Base-by-base conservation (phyloP, 2,113 vertebrate species). In the Plotosus lineatus region DNA sequence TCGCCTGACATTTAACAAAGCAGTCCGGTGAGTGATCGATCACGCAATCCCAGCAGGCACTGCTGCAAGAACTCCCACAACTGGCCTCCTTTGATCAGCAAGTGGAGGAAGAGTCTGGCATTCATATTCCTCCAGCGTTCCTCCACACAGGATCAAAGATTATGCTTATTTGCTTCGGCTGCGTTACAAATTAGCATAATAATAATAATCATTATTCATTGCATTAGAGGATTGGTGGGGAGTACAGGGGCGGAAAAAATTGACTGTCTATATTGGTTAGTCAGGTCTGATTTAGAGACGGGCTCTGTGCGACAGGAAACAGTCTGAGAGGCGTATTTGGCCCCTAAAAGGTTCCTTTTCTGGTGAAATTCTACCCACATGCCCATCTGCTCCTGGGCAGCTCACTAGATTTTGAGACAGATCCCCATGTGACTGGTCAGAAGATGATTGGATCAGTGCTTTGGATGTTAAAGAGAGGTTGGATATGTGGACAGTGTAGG, bases 231-330 rank as follows among this genome's bases (percentile, higher is more conserved):
- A 33, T 36, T 33, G 53, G 19, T 12, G 36, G 38, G 6, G 14
- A 53, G 48, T 50, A 53, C 46, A 40, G 48, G 48, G 33, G 48
- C 0, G 17, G 61, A 28, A 79, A 69, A 79, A 48, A 79, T 68
- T 55, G 48, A 69, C 48, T 69, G 77, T 42, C 77, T n/a, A 12
- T 55, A 36, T 79, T 38, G 0, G 48, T 79, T 79, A 79, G 50
- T 79, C 77, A 79, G 11, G 51, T 56, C 65, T 46, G 36, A 56
- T 71, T 68, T 58, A 6, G n/a, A 60, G 53, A 44, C n/a, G 2
- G 72, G 31, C 12, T 71, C 48, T 5, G 21, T 12, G 17, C 3
- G 42, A 15, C 2, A n/a, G 17, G n/a, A 17, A 76, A 60, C 31
- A 14, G 9, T 28, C 15, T 6, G 26, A n/a, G 78, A 12, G 40